Evolutionary conservation across 2,113 vertebrate genomes (phyloP).

Genomic region (Vulpes ferrilata): DNA sequence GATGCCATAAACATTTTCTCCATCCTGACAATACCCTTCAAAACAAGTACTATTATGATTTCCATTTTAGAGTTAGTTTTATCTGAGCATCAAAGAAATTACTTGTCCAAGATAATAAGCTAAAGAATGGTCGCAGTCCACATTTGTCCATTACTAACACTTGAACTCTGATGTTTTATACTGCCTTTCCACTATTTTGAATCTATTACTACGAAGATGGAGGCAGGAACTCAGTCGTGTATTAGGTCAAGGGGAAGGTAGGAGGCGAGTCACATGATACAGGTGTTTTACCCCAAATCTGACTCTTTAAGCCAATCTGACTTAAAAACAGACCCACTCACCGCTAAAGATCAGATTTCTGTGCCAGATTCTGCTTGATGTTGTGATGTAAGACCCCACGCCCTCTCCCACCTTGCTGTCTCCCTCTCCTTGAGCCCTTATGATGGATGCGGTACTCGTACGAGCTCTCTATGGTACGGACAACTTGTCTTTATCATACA

Average conservation of each 20-base stretch:
- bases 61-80: not conserved
- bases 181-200: not conserved
- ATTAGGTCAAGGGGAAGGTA: not conserved
- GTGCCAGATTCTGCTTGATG: not conserved
- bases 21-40: not conserved
- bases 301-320: not conserved
- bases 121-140: not conserved
- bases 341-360: not conserved
- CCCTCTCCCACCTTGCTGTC: not conserved
- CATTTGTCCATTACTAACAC: not conserved
- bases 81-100: not conserved
- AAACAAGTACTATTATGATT: not conserved
- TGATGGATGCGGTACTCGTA: not conserved
- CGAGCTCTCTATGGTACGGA: not conserved
- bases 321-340: not conserved
- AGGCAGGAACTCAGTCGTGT: not conserved
- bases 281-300: not conserved
- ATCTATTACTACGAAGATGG: not conserved
- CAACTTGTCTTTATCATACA: not conserved
- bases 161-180: not conserved
- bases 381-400: not conserved
- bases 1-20: not conserved
- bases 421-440: not conserved
- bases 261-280: not conserved
- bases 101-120: not conserved